Conservation (phyloP, 2,113 vertebrate genomes). For the Urocynchramus pylzowi region DNA sequence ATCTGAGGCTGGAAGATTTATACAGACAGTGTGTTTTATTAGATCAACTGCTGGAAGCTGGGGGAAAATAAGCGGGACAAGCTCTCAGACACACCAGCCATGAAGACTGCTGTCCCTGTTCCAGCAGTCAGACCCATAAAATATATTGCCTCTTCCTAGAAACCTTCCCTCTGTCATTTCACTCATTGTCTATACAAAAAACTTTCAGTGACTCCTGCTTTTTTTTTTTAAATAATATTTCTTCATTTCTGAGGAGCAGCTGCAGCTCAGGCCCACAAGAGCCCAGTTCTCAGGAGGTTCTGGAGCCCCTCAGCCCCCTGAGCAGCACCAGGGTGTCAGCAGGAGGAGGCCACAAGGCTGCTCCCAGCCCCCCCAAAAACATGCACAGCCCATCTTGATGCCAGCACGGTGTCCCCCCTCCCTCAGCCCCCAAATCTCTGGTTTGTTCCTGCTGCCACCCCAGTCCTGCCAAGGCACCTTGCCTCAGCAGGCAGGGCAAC, state of each 20-base stretch:
- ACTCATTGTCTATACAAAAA: neutral
- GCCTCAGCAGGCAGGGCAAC: neutral
- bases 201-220: neutral
- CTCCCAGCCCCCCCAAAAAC: fast-evolving
- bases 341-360: neutral
- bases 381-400: fast-evolving
- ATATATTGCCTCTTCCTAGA: neutral
- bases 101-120: neutral
- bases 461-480: neutral
- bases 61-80: neutral
- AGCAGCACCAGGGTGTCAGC: fast-evolving
- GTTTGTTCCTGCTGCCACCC: fast-evolving
- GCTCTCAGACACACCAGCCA: neutral
- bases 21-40: neutral
- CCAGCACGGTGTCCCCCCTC: neutral
- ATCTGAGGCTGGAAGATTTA: neutral
- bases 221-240: no score
- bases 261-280: fast-evolving
- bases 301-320: neutral
- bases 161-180: neutral
- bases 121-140: neutral
- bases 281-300: no score
- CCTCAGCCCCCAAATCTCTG: neutral
- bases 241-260: neutral
- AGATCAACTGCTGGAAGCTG: neutral